phyloP scores from a whole-genome alignment of 1,140 invertebrate genomes.

The Aradophagus sp. region DNA sequence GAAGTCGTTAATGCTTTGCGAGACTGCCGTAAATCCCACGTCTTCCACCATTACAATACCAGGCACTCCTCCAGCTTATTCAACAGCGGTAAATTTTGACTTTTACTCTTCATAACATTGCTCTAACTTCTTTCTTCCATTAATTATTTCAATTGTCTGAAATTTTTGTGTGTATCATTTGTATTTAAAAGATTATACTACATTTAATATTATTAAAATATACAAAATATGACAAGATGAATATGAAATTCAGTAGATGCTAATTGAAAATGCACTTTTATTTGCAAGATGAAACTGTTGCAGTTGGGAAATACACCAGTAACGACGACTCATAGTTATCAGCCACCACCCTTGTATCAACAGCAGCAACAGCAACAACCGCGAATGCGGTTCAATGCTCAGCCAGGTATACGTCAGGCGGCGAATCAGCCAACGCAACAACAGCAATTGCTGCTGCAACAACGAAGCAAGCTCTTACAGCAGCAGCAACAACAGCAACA shows the following conservation, averaged over 20 bases:
- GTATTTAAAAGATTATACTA: too few relatives aligned
- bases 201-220: too few relatives aligned
- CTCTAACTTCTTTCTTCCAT: too few relatives aligned
- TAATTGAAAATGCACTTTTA: conserved; percentile 15
- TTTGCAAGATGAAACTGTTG: conserved; percentile 43
- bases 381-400: conserved; percentile 67
- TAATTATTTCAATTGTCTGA: too few relatives aligned
- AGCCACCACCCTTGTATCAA: conserved; percentile 74
- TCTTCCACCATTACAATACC: conserved; percentile 78
- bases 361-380: conserved; percentile 58
- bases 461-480: conserved; percentile 64
- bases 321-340: conserved; percentile 71
- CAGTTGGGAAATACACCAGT: conserved; percentile 70
- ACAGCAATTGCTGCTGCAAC: conserved; percentile 70
- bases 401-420: conserved; percentile 64
- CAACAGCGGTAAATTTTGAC: conserved; percentile 77
- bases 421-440: conserved; percentile 66
- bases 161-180: too few relatives aligned
- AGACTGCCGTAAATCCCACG: conserved; percentile 80
- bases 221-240: too few relatives aligned
- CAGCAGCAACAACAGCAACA: conserved; percentile 68
- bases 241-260: too few relatives aligned
- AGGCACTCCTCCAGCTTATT: conserved; percentile 80
- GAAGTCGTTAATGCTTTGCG: conserved; percentile 90
- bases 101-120: neutral